These are phyloP conservation scores for Toxotes chatareus DNA, from an alignment of 2,113 vertebrate genomes.

Conservation along the genomic window DNA sequence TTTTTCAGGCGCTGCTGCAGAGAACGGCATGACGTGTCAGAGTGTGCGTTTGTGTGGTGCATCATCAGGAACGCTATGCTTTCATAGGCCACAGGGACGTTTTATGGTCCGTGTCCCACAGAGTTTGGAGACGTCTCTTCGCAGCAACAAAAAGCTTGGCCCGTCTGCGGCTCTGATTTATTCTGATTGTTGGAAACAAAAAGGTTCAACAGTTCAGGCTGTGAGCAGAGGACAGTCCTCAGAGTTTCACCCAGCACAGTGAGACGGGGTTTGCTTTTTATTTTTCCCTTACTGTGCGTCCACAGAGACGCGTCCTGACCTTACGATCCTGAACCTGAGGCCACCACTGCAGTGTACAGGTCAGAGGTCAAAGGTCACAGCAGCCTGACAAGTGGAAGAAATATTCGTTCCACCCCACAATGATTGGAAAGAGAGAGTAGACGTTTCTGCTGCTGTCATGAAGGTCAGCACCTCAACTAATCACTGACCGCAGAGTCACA, in stretches of 20 bases:
- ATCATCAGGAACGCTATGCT: no score
- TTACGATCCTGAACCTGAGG: neutral
- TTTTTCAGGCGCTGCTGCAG: no score
- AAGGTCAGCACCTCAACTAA: neutral
- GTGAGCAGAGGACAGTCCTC: neutral
- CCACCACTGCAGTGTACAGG: neutral
- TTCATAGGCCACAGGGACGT: no score
- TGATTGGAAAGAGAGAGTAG: neutral
- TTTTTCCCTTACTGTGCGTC: no score
- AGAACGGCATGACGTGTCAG: no score
- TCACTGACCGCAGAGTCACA: neutral
- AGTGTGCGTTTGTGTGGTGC: no score
- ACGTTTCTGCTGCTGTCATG: neutral
- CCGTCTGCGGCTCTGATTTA: slow-evolving; percentile 9
- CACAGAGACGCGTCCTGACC: no score
- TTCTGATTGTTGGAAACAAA: slow-evolving; percentile 40
- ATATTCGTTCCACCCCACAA: neutral
- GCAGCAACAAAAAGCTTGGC: neutral
- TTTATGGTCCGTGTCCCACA: neutral
- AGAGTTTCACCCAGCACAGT: neutral
- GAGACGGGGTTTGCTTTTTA: no score
- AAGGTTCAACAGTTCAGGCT: slow-evolving; percentile 60
- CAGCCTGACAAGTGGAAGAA: neutral
- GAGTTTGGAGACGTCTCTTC: neutral
- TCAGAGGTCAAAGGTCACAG: neutral